phyloP scores from a whole-genome alignment of 1,140 invertebrate genomes.

The Cyphomyrmex costatus region DNA sequence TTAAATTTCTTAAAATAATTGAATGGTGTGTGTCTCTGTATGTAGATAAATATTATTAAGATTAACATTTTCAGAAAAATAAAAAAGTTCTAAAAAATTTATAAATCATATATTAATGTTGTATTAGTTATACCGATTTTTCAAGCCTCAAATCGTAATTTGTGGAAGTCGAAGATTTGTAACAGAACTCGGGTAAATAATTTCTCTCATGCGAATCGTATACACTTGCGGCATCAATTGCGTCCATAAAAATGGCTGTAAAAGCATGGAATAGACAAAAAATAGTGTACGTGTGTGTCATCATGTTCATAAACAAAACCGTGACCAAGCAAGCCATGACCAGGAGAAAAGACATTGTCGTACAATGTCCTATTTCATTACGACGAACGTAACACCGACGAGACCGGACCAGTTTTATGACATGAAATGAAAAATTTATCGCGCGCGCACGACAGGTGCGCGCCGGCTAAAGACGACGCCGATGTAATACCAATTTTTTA shows the following conservation, averaged over 20 bases:
- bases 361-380: conserved; percentile 34
- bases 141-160: background rate
- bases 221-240: conserved; percentile 33
- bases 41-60: too few relatives aligned
- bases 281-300: background rate
- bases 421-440: conserved; percentile 55
- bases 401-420: conserved; percentile 35
- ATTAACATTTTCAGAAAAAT: too few relatives aligned
- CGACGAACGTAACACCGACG: background rate
- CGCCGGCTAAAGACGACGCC: background rate
- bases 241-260: conserved; percentile 43
- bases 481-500: conserved; percentile 5
- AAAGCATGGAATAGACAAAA: conserved; percentile 2
- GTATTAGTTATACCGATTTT: background rate
- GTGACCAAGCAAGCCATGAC: background rate
- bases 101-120: too few relatives aligned
- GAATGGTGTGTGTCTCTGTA: too few relatives aligned
- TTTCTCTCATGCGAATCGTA: background rate
- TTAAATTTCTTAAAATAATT: too few relatives aligned
- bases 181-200: background rate
- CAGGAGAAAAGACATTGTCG: background rate
- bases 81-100: too few relatives aligned
- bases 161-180: background rate
- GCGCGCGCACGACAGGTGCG: background rate
- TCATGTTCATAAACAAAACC: conserved; percentile 36